Conservation (phyloP, 2,113 vertebrate genomes). For the Callithrix jacchus region DNA sequence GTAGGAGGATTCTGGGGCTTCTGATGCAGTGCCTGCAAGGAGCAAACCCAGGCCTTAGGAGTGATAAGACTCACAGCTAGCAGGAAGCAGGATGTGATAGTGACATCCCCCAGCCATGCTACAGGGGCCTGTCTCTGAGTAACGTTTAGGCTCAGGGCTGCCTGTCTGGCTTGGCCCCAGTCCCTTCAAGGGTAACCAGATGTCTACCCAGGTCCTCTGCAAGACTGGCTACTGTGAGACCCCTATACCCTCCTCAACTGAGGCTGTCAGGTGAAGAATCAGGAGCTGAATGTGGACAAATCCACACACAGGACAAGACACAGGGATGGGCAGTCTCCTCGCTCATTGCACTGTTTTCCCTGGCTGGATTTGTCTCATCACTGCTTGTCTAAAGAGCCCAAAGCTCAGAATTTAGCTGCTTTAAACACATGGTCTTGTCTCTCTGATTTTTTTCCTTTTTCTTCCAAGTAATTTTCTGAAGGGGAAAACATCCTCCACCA, state of each 20-base stretch:
- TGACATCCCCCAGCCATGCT: background rate
- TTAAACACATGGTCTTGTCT: conserved; percentile 60
- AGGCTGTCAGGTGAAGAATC: too few species aligned
- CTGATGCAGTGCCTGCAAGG: background rate
- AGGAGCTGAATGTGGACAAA: background rate
- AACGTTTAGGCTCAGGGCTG: background rate
- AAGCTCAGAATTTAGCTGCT: conserved; percentile 25
- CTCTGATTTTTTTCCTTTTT: conserved; percentile 56
- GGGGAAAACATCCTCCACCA: conserved; percentile 45
- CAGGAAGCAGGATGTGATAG: background rate
- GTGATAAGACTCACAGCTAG: too few species aligned
- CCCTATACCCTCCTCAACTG: background rate
- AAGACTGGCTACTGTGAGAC: background rate
- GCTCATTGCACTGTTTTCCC: background rate
- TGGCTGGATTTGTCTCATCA: background rate
- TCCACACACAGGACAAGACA: background rate
- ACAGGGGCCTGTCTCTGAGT: background rate
- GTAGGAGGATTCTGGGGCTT: background rate
- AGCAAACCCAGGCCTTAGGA: background rate
- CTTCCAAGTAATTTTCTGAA: conserved; percentile 12
- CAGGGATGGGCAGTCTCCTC: background rate
- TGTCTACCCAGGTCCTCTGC: background rate
- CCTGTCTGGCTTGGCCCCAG: background rate
- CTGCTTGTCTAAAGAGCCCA: conserved; percentile 11
- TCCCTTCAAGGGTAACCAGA: background rate